Conservation (phyloP, 2,888 invertebrate species). For the Sphinx pinastri region DNA sequence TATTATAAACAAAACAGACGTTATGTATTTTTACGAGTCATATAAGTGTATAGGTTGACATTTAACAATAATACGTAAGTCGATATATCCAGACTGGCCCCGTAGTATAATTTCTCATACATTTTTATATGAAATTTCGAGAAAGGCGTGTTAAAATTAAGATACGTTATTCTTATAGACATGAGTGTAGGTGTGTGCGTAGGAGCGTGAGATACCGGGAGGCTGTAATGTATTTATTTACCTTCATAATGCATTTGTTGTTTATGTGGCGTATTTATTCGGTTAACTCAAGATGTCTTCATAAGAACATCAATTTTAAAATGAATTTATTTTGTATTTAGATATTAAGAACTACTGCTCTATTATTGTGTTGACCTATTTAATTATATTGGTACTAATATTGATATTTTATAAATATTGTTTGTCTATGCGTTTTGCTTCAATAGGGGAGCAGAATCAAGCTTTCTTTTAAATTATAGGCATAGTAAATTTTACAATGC, state of each 20-base stretch:
- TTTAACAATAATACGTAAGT: no score
- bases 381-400: no score
- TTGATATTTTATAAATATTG: no score
- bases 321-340: background rate
- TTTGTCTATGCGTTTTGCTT: no score
- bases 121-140: background rate
- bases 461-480: no score
- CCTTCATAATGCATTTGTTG: constrained; percentile 40
- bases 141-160: constrained; percentile 41
- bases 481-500: no score
- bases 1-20: no score
- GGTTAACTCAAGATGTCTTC: constrained; percentile 37
- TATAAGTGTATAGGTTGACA: no score
- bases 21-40: no score
- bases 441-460: no score
- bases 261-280: constrained; percentile 48
- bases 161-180: constrained; percentile 44
- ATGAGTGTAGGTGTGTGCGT: constrained; percentile 58
- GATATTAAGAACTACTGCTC: background rate
- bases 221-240: constrained; percentile 39
- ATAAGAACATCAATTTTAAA: background rate
- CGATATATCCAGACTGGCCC: no score
- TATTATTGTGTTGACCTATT: no score
- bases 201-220: constrained; percentile 43
- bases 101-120: background rate